These are phyloP conservation scores for Resseliella maxima DNA, from an alignment of 2,888 invertebrate species.

Conservation along the genomic window DNA sequence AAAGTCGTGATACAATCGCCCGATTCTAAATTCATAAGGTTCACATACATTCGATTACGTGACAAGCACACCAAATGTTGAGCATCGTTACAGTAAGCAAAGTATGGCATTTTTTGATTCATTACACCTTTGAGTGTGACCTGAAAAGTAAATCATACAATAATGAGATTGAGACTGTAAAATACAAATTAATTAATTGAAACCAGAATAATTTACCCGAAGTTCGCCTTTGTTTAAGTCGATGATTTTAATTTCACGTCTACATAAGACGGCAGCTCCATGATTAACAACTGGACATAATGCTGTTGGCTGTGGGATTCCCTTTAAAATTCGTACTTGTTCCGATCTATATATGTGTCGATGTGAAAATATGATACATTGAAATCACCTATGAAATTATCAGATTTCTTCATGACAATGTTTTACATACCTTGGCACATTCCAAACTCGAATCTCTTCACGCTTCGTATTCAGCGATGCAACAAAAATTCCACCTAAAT, in stretches of 20 bases:
- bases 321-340: conserved; percentile 76
- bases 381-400: no score
- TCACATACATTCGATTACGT: conserved; percentile 89
- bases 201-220: conserved; percentile 63
- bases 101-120: conserved; percentile 94
- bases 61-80: conserved; percentile 83
- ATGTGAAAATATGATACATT: no score
- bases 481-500: conserved; percentile 72
- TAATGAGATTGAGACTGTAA: not conserved
- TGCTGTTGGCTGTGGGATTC: conserved; percentile 82
- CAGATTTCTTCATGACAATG: not conserved
- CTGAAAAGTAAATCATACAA: conserved; percentile 67
- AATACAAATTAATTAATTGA: not conserved
- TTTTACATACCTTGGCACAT: conserved; percentile 71
- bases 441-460: conserved; percentile 86
- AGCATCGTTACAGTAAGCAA: conserved; percentile 80
- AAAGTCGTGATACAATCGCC: conserved; percentile 79
- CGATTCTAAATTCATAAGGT: conserved; percentile 84
- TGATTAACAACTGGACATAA: conserved; percentile 81
- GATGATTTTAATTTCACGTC: conserved; percentile 82
- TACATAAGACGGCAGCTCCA: conserved; percentile 83
- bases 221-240: conserved; percentile 79
- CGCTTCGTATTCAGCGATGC: conserved; percentile 79
- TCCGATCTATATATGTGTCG: conserved; percentile 70
- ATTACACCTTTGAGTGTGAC: conserved; percentile 85